Base-by-base conservation (phyloP, 2,888 invertebrate species). In the Sylvicola cinctus region DNA sequence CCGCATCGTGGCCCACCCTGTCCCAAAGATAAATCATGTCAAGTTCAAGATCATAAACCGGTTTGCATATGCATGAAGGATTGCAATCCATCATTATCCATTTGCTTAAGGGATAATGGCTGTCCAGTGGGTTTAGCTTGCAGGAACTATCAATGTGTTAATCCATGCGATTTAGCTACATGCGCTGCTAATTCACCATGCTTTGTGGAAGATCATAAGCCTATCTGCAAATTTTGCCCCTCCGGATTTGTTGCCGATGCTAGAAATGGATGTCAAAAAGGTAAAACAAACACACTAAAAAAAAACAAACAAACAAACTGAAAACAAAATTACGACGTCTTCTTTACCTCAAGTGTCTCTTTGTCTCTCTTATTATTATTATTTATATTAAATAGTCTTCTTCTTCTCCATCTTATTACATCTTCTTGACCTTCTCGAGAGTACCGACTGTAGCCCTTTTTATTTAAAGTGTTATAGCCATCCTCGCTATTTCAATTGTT, bases 221-320 rank as follows among this genome's bases (percentile, higher is more conserved):
- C 88, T 48, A 76, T 81, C 61, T 90, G 90, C 79, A 84, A 85
- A 74, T 85, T 83, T 72, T 90, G 90, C 69, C 85, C 88, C 55
- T 71, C 72, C 62, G 90, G 87, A 67, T 88, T 79, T 70, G 76
- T 76, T 66, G 77, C 81, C 61, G 85, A 88, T 66, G 73, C 80
- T 57, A 76, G 76, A 69, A 78, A 79, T 66, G 87, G 87, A 78
- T 90, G 88, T 70, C 74, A 81, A 65, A 83, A 85, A 87, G 87
- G 88, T 88, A 88, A 85, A 67, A 47, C 46, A 60, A 55, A 47
- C 44, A 46, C 34, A 36, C 11, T 33, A 33, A n/a, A 29, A 20
- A 20, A n/a, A 34, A 12, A 29, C 31, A 33, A 32, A n/a, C 16
- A 29, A 10, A 30, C 12, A 32, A 35, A 27, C 35, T 29, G 36